Conservation (phyloP, 2,113 vertebrate species). For the Alosa alosa region DNA sequence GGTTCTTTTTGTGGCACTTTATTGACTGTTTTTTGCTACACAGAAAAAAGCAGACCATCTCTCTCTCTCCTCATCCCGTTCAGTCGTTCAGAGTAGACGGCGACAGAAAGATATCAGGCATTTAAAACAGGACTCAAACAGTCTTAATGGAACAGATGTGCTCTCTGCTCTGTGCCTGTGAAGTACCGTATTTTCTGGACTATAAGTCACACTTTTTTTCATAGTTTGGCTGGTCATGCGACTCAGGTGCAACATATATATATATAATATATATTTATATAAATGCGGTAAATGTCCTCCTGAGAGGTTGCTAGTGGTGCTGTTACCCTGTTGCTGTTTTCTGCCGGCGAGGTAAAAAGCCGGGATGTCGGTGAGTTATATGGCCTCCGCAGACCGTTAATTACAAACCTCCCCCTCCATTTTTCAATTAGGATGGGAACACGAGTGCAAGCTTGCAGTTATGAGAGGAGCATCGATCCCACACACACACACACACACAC, state of each 20-base stretch:
- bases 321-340: neutral
- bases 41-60: no score
- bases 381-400: conserved; percentile 27
- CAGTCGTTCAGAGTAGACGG: neutral
- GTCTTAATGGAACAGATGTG: neutral
- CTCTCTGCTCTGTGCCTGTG: neutral
- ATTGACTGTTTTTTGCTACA: no score
- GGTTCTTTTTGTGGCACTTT: no score
- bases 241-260: no score
- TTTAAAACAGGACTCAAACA: neutral
- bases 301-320: neutral
- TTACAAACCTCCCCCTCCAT: conserved; percentile 33
- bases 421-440: conserved; percentile 44
- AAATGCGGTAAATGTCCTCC: neutral
- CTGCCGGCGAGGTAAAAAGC: conserved; percentile 1
- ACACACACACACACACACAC: neutral
- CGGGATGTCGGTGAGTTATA: conserved; percentile 29
- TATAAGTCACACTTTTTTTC: no score
- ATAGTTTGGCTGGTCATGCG: no score
- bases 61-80: neutral
- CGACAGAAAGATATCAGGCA: neutral
- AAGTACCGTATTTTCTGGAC: neutral
- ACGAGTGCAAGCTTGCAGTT: conserved; percentile 24
- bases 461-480: conserved; percentile 23
- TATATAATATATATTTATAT: no score